These are phyloP conservation scores for Drosophila niveifrons DNA, from an alignment of 2,888 invertebrate genomes.

Conservation along the genomic window DNA sequence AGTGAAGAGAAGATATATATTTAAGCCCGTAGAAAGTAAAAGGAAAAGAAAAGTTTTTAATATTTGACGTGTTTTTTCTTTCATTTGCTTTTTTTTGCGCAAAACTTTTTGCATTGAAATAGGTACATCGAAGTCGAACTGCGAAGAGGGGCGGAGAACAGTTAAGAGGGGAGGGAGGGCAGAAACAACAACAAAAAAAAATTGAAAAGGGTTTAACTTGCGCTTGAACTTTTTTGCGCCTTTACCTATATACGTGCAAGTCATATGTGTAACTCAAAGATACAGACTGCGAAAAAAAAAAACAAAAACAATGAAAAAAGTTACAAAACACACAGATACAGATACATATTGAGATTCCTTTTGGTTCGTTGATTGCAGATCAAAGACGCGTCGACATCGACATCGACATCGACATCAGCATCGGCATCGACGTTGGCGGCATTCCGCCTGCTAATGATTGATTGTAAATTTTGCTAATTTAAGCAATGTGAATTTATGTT, in stretches of 20 bases:
- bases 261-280: slow-evolving; percentile 46
- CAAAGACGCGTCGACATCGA: slow-evolving; percentile 51
- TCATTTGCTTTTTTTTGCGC: slow-evolving; percentile 35
- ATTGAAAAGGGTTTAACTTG: slow-evolving; percentile 82
- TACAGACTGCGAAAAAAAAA: slow-evolving; percentile 18
- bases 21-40: slow-evolving; percentile 69
- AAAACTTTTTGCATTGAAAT: slow-evolving; percentile 59
- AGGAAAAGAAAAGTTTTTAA: slow-evolving; percentile 76
- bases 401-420: neutral
- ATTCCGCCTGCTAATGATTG: slow-evolving; percentile 70
- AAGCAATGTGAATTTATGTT: slow-evolving; percentile 76
- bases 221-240: slow-evolving; percentile 71
- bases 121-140: slow-evolving; percentile 49
- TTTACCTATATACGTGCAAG: slow-evolving; percentile 58
- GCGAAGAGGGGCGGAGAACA: slow-evolving; percentile 2
- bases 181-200: slow-evolving; percentile 61
- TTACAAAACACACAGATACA: slow-evolving; percentile 17
- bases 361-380: slow-evolving; percentile 60
- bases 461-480: slow-evolving; percentile 78
- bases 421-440: slow-evolving; percentile 51
- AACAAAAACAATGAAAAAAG: slow-evolving; percentile 17
- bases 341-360: slow-evolving; percentile 35
- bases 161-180: no score
- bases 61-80: slow-evolving; percentile 73
- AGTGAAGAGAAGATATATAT: slow-evolving; percentile 31